These are phyloP conservation scores for Potamilus streckersoni DNA, from an alignment of 1,140 invertebrate genomes.

Conservation along the genomic window DNA sequence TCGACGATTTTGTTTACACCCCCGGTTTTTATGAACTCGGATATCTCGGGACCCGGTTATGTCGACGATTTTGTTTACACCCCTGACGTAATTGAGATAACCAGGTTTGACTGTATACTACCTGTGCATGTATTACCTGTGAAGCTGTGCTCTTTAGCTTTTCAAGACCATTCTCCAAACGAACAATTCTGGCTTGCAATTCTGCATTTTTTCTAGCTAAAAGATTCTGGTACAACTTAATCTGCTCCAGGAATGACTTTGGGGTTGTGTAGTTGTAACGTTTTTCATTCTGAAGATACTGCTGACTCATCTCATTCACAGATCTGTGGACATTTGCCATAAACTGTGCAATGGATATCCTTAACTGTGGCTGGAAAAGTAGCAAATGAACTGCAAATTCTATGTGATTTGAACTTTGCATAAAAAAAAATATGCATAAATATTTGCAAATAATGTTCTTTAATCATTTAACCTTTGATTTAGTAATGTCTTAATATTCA, in stretches of 20 bases:
- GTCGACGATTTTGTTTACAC: too few relatives aligned
- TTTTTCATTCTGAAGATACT: constrained; percentile 86
- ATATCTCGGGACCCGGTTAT: too few relatives aligned
- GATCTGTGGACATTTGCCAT: constrained; percentile 94
- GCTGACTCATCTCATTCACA: constrained; percentile 86
- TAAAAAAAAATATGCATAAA: too few relatives aligned
- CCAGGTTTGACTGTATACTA: too few relatives aligned
- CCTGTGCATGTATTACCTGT: constrained; percentile 1
- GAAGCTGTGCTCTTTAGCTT: constrained; percentile 77
- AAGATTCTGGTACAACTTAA: constrained; percentile 88
- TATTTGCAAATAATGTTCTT: too few relatives aligned
- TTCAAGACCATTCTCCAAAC: constrained; percentile 90
- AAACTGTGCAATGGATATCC: constrained; percentile 78
- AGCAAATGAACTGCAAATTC: too few relatives aligned
- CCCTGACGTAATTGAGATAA: too few relatives aligned
- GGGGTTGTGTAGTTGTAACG: constrained; percentile 95
- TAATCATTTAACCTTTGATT: too few relatives aligned
- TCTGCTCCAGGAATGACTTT: constrained; percentile 94
- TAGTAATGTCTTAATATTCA: too few relatives aligned
- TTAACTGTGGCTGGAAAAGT: constrained; percentile 19
- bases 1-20: too few relatives aligned
- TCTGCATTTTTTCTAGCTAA: constrained; percentile 83
- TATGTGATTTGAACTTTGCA: too few relatives aligned
- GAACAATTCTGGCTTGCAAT: constrained; percentile 80
- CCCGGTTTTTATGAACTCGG: too few relatives aligned